Base-by-base conservation (phyloP, 2,113 vertebrate species). In the Hemiscyllium ocellatum region DNA sequence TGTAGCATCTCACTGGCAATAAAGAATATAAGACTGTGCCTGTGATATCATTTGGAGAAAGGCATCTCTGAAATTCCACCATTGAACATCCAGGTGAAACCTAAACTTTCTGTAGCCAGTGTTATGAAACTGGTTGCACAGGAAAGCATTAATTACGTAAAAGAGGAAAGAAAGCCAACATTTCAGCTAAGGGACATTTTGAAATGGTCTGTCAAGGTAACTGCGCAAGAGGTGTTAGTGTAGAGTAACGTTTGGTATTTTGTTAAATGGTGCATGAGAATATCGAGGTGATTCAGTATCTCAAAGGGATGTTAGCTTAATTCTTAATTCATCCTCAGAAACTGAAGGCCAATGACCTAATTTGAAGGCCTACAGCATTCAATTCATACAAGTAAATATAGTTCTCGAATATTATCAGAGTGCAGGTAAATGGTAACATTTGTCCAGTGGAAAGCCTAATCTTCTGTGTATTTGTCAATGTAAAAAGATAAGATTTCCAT, bases 381-480 rank as follows among this genome's bases (percentile, higher is more conserved):
- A 95, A 24, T 47, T 76, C 26, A 52, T 76, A 15, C 24, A 70
- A 72, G 37, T 52, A 95, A 70, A 76, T 95, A 72, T 52, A 26
- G 37, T 50, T 33, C 68, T 17, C 1, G 15, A 15, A 47, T 69
- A 95, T 95, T 72, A 97, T 96, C 96, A 65, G 96, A 96, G 97
- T 97, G 96, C 97, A 96, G 97, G 97, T 97, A 97, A 97, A 97
- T 97, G 97, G 96, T 96, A 96, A 69, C 96, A 90, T 96, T 96
- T 97, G 97, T 97, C 97, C 97, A 97, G 97, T 97, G 97, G 97
- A 97, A 97, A 97, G 97, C 97, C 97, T 96, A 97, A 96, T 96
- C 97, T 96, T 97, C 97, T 96, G 97, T 97, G 96, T 96, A 96
- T 96, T 96, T 96, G 97, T 97, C 96, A 96, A 97, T 96, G 97